Evolutionary conservation across 2,113 vertebrate species (phyloP), one percentile per base, ranked within the genome.

Genomic region (Saguinus imperator): DNA sequence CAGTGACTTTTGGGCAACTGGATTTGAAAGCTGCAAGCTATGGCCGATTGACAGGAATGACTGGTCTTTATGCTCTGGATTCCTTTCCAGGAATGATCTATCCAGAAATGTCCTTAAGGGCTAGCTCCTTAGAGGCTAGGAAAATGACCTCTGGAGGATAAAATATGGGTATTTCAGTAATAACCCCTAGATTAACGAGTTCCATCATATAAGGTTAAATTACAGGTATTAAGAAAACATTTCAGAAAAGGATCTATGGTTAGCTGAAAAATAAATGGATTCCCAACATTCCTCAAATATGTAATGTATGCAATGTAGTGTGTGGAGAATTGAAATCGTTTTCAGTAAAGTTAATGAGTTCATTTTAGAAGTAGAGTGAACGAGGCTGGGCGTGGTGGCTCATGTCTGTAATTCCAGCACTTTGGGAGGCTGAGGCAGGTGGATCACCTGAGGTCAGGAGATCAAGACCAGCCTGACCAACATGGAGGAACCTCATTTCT

Each of bases 271-370:
- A 85, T 35, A 87, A 73, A 58, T 68, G 50, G 18, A 35, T 66
- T 93, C 86, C 40, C 37, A 57, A 2, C 11, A 27, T 87, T 89
- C 29, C 79, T 89, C 21, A 91, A 85, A 35, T 93, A 37, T 92
- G 21, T 89, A 48, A 17, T 70, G 2, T 61, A 81, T 58, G 48
- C 55, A 87, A 14, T 29, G 50, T 57, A 68, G 37, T 70, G 92
- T 87, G 50, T 96, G 45, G 40, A 76, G 11, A 83, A 84, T 18
- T 87, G 35, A 86, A 87, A 87, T 45, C 87, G 64, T 50, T 95
- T 94, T 68, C 61, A 87, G 23, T 90, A 66, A 93, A 82, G 45
- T 94, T 88, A 85, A 37, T 73, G 58, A 92, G 50, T 93, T 95
- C 61, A 79, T 90, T 95, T 87, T 76, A 87, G 43, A 92, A 79